Conservation (phyloP, 2,113 vertebrate species). For the Brachyhypopomus gauderio region DNA sequence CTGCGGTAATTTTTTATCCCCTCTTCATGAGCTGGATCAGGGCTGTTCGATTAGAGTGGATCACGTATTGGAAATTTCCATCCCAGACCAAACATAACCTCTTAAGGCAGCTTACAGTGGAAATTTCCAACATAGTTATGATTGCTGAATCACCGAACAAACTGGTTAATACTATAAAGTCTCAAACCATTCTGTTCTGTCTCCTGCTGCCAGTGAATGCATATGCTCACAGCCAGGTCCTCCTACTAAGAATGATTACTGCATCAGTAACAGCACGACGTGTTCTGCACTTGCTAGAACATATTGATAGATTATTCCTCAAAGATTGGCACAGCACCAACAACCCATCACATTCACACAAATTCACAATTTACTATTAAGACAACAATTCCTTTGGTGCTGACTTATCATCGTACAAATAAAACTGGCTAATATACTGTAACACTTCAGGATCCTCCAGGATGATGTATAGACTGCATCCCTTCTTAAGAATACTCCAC, state of each 20-base stretch:
- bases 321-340: not conserved
- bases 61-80: not conserved
- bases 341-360: not conserved
- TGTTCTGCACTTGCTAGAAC: not conserved
- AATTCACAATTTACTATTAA: too few species aligned
- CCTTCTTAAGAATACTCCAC: too few species aligned
- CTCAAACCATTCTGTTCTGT: not conserved
- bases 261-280: not conserved
- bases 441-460: too few species aligned
- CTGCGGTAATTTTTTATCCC: not conserved
- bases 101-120: not conserved
- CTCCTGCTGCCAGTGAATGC: too few species aligned
- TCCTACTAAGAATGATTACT: too few species aligned
- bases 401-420: too few species aligned
- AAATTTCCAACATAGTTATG: not conserved
- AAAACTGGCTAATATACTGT: too few species aligned
- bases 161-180: not conserved
- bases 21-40: not conserved
- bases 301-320: too few species aligned
- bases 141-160: not conserved
- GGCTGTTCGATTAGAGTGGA: not conserved
- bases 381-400: too few species aligned
- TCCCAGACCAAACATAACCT: not conserved
- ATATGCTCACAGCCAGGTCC: too few species aligned
- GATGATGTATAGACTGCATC: too few species aligned